Percentiles rank a stretch among this genome's conserved stretches.
Conservation (phyloP, 92 coral and sea anemone species). For the Siderastrea siderea region DNA sequence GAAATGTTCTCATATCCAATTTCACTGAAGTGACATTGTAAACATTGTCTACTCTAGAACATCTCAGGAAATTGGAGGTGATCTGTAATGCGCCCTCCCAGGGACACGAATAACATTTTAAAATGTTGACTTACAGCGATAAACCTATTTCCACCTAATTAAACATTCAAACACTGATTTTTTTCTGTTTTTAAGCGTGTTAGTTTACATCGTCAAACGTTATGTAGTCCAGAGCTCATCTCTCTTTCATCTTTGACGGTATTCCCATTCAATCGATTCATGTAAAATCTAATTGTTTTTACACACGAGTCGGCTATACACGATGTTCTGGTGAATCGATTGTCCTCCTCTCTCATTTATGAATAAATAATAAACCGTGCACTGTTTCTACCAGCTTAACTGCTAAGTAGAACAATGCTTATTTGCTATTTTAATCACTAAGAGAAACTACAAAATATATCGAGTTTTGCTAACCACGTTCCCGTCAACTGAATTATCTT, state of each 20-base stretch:
- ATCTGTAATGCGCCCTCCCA: constrained; percentile 34
- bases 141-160: constrained; percentile 25
- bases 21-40: constrained; percentile 71
- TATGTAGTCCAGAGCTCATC: neutral
- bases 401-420: constrained; percentile 15
- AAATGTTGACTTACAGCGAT: constrained; percentile 13
- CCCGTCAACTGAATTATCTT: neutral
- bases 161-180: constrained; percentile 8
- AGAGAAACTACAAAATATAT: constrained; percentile 5
- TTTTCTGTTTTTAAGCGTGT: constrained; percentile 3
- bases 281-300: constrained; percentile 38
- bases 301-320: constrained; percentile 26
- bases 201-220: constrained; percentile 9
- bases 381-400: constrained; percentile 20
- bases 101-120: constrained; percentile 16
- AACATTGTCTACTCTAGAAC: constrained; percentile 56
- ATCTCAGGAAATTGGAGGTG: constrained; percentile 48
- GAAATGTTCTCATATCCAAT: constrained; percentile 56
- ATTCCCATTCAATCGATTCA: constrained; percentile 11
- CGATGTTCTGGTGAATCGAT: constrained; percentile 21
- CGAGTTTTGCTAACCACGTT: neutral
- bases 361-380: constrained; percentile 45
- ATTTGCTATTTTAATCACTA: constrained; percentile 9
- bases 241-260: neutral
- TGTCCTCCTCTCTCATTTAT: constrained; percentile 12